phyloP scores from a whole-genome alignment of 1,140 invertebrate genomes.

The Drosophila micromelanica region DNA sequence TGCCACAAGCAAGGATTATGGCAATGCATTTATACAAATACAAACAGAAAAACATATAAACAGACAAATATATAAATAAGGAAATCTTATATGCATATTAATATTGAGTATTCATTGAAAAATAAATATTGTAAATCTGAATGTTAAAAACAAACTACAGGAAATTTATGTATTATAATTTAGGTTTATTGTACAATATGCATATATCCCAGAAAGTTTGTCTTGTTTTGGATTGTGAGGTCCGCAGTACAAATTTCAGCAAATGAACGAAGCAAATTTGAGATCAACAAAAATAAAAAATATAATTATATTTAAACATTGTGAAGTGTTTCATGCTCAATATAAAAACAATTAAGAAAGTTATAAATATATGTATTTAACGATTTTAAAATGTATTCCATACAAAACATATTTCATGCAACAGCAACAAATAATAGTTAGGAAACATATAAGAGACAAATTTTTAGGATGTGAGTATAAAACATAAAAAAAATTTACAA shows the following conservation, averaged over 20 bases:
- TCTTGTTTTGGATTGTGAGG: conserved; percentile 5
- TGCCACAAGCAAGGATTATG: neutral
- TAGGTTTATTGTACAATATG: conserved; percentile 2
- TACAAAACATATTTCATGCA: neutral
- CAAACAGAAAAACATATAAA: conserved; percentile 6
- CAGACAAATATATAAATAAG: conserved; percentile 11
- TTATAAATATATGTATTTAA: neutral
- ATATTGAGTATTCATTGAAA: conserved; percentile 14
- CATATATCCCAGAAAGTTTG: conserved; percentile 11
- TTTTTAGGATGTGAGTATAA: conserved; percentile 14
- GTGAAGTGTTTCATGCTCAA: conserved; percentile 13
- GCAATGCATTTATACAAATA: conserved; percentile 5
- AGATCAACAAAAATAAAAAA: neutral
- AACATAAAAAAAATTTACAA: conserved; percentile 15
- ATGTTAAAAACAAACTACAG: conserved; percentile 57
- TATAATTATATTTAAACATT: neutral
- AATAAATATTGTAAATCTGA: conserved; percentile 45
- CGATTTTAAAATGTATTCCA: neutral
- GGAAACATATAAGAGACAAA: conserved; percentile 24
- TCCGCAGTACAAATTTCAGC: conserved; percentile 13
- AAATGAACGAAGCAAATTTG: neutral
- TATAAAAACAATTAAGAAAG: neutral
- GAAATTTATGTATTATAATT: conserved; percentile 31
- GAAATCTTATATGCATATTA: conserved; percentile 3
- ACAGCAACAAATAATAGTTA: conserved; percentile 16